Conservation (phyloP, 2,113 vertebrate genomes). For the Tupaia tana region DNA sequence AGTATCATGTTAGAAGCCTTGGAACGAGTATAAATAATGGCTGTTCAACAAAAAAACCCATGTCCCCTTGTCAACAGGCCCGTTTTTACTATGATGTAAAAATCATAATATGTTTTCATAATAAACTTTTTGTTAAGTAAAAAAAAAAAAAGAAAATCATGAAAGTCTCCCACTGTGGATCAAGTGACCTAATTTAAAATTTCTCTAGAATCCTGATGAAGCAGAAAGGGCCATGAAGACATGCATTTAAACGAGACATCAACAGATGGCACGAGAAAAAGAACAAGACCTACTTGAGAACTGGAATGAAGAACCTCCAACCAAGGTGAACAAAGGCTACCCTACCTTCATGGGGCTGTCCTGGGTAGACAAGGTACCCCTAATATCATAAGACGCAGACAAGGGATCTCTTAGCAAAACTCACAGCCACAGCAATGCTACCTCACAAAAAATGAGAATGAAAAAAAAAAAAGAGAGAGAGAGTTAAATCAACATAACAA, state of each 20-base stretch:
- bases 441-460: neutral
- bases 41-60: too few relatives aligned
- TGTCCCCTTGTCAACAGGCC: too few relatives aligned
- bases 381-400: neutral
- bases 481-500: neutral
- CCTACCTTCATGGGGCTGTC: neutral
- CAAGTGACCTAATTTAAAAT: neutral
- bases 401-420: neutral
- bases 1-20: too few relatives aligned
- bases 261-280: neutral
- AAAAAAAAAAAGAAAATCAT: too few relatives aligned
- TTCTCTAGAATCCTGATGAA: conserved; percentile 6
- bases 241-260: neutral
- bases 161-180: neutral
- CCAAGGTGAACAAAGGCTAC: neutral
- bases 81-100: too few relatives aligned
- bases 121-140: too few relatives aligned
- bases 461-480: neutral
- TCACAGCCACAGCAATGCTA: neutral
- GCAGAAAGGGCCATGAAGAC: neutral
- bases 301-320: neutral
- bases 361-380: neutral
- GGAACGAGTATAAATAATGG: too few relatives aligned
- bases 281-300: neutral
- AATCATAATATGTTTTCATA: too few relatives aligned